Base-by-base conservation (phyloP, 2,113 vertebrate species). In the Strix uralensis region DNA sequence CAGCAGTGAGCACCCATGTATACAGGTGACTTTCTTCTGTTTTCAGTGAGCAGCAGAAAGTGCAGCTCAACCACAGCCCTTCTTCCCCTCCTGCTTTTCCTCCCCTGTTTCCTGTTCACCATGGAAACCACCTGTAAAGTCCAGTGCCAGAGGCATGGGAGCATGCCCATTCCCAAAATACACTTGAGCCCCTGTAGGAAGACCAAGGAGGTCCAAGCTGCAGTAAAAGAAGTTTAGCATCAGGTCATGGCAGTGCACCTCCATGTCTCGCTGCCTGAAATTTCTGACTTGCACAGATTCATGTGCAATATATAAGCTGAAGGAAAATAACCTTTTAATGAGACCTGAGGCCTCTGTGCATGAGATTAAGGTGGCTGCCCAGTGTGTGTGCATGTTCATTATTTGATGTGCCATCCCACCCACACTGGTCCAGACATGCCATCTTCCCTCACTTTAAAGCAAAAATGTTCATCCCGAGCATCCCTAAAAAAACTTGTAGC, bases 191-290 rank as follows among this genome's bases (percentile, higher is more conserved):
- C 51, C 83, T n/a, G 30, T 18, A 14, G 52, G 32, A 34, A 8
- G 66, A 16, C 14, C 21, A 15, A 30, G 59, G 90, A 75, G 30
- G 57, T 32, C 42, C 23, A 19, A 47, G 84, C 58, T 38, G 72
- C 65, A 47, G 79, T n/a, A 18, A 47, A 69, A 36, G 30, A 16
- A 6, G 30, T 78, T 63, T 15, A 47, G 22, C 34, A 8, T 14
- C 32, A 38, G 16, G 6, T 51, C 23, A 6, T 27, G 21, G 49
- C 32, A 11, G 1, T 0, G 1, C 15, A 26, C 9, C 29, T 74
- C 66, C 5, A 0, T 1, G 40, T 51, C 27, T 20, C 2, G 1
- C 89, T 59, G 34, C 19, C 3, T 4, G 47, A 8, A 16, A 3
- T 4, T 18, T 30, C 38, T 42, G n/a, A 15, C 23, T 21, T 21